Evolutionary conservation across 1,140 invertebrate species (phyloP), one percentile per base, ranked within the genome.

Genomic region (Zaprionus lachaisei): DNA sequence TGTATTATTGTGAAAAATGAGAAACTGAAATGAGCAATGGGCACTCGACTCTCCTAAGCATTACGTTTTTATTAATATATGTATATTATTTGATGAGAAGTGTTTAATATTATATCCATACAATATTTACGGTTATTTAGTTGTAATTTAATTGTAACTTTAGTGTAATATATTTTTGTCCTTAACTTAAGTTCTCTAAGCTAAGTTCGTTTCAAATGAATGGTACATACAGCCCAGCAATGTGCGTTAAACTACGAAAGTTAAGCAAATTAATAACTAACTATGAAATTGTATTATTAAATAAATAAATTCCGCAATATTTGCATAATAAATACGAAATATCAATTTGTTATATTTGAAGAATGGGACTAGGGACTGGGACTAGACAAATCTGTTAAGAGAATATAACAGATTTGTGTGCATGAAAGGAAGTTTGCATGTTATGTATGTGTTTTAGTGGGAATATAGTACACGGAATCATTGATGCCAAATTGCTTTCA

Each of bases 91-190:
- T 76, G 44, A 63, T 62, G 37, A 34, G 28, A 34, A 20, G 54
- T 60, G 79, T 63, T 77, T 77, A 75, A 82, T 77, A 73, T 74
- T 34, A 51, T 60, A 65, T 41, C 15, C 51, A 61, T 63, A 60
- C 49, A 56, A 72, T 20, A 66, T 66, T 72, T 85, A 83, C 82
- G 80, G 84, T 89, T 86, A 86, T 89, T 87, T 86, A 89, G 80
- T 86, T 86, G 84, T 86, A 87, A 86, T 80, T 86, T 34, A 68
- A 55, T 68, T 75, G 56, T 83, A 86, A 87, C 80, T 80, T 63
- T 58, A 70, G 68, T 87, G 84, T 86, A 87, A 44, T 71, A 82
- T 82, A 74, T 56, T 64, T 65, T 73, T 86, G 77, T 74, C 72
- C 68, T 60, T 55, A 73, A 71, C 80, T 56, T 80, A 41, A 65